Percentiles rank a stretch among this genome's conserved stretches.
Evolutionary conservation across 2,113 vertebrate species (phyloP).

Genomic region (Pelodiscus sinensis): DNA sequence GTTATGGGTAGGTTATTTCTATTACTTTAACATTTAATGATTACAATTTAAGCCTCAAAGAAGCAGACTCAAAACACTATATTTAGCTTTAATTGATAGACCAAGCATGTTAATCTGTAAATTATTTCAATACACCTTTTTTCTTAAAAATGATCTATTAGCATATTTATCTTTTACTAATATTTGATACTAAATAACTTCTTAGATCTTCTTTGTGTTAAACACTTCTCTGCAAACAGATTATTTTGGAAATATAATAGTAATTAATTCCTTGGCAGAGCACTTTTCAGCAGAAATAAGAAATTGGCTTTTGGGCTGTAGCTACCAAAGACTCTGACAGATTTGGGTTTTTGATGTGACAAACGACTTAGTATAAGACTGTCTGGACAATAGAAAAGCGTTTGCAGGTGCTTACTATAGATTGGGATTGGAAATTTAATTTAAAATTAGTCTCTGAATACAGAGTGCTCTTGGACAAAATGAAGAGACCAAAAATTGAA

Average conservation of each 20-base stretch:
- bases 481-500: neutral
- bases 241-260: slow-evolving; percentile 25
- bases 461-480: neutral
- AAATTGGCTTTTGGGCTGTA: neutral
- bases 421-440: neutral
- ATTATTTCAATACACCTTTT: neutral
- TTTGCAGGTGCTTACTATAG: neutral
- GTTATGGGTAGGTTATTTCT: neutral
- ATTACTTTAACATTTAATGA: neutral
- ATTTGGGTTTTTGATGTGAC: neutral
- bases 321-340: neutral
- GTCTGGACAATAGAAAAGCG: neutral
- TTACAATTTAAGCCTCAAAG: neutral
- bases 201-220: neutral
- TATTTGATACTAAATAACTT: neutral
- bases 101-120: neutral
- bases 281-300: neutral
- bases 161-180: neutral
- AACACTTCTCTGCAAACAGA: neutral
- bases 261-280: neutral
- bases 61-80: neutral
- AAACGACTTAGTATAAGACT: neutral
- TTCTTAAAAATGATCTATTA: neutral
- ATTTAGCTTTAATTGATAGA: neutral
- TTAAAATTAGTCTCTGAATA: neutral